phyloP scores from a whole-genome alignment of 2,113 vertebrate species.

The Odobenus rosmarus region DNA sequence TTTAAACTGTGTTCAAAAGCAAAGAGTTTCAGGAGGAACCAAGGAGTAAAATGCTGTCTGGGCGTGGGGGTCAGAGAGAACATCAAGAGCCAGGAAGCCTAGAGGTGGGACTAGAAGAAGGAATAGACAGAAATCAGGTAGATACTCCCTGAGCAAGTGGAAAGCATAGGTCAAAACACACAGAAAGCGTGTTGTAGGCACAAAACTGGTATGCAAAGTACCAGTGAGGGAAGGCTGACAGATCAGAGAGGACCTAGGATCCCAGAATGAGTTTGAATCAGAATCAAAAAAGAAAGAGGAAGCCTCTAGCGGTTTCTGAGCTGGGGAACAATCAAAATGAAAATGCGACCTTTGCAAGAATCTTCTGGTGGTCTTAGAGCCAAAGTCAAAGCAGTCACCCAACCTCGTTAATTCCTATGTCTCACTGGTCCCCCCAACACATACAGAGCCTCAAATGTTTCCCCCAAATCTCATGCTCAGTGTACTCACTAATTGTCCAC shows the following conservation, averaged over 20 bases:
- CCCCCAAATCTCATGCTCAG: not conserved
- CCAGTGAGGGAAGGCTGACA: not conserved
- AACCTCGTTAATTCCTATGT: not conserved
- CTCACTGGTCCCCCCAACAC: not conserved
- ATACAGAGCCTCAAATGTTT: not conserved
- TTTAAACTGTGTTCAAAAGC: not conserved
- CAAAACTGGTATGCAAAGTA: not conserved
- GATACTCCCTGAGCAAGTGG: not conserved
- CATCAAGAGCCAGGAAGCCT: not conserved
- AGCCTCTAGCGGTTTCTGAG: not conserved
- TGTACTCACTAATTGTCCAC: not conserved
- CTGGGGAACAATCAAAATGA: conserved; percentile 15
- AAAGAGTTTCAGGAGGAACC: conserved; percentile 28
- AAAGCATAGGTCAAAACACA: not conserved
- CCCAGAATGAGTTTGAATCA: not conserved
- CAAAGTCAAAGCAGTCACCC: not conserved
- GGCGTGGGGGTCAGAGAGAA: not conserved
- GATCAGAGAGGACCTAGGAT: not conserved
- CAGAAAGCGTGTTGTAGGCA: not conserved
- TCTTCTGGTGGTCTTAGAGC: not conserved
- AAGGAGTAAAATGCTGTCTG: not conserved
- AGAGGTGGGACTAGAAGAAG: not conserved
- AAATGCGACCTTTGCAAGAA: not conserved
- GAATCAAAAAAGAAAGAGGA: conserved; percentile 1
- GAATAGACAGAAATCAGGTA: not conserved